phyloP scores from a whole-genome alignment of 2,888 invertebrate genomes.

The Chloromyia formosa region DNA sequence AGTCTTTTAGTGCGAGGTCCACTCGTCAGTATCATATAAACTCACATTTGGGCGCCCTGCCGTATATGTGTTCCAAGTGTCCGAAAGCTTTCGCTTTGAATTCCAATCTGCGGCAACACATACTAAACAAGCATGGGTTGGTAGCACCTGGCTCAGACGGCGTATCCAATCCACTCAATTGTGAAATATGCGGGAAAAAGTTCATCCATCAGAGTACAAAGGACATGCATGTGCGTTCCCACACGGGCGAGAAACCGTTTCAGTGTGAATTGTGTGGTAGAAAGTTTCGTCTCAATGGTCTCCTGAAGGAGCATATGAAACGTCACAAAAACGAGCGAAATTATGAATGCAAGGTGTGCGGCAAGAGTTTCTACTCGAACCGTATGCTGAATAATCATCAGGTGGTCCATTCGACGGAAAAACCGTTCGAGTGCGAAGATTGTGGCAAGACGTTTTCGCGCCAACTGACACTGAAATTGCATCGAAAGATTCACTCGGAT shows the following conservation, averaged over 20 bases:
- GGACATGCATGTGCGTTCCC: constrained; percentile 48
- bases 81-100: constrained; percentile 4
- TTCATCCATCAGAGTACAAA: constrained; percentile 49
- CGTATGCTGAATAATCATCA: constrained; percentile 22
- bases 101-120: constrained; percentile 35
- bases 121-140: no score
- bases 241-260: constrained; percentile 51
- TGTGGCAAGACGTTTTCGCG: constrained; percentile 50
- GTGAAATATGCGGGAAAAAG: constrained; percentile 48
- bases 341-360: constrained; percentile 49
- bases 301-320: constrained; percentile 50
- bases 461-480: constrained; percentile 50
- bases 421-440: constrained; percentile 21
- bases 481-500: constrained; percentile 51
- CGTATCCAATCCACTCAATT: constrained; percentile 48
- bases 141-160: no score
- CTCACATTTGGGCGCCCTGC: constrained; percentile 22
- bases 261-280: constrained; percentile 51
- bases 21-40: constrained; percentile 38
- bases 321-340: constrained; percentile 50
- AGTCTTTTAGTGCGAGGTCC: constrained; percentile 26
- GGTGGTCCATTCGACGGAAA: constrained; percentile 23
- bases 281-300: constrained; percentile 46
- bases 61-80: constrained; percentile 20
- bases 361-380: constrained; percentile 43